Evolutionary conservation across 2,797 vertebrate genomes (phyloP).

Genomic region (Lacerta viridis): DNA sequence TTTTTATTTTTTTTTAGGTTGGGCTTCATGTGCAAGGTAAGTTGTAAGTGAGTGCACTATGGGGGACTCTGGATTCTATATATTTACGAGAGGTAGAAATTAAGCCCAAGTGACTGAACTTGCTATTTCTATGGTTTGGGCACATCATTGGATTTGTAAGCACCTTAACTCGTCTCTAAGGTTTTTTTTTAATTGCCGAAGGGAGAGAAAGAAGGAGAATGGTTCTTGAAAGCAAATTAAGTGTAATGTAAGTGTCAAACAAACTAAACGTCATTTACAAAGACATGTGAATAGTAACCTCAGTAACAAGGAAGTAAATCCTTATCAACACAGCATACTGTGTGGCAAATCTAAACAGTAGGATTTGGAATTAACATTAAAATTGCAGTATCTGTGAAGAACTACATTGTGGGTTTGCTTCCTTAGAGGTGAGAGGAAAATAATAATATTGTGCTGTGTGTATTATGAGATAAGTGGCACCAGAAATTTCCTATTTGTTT

Average conservation of each 20-base stretch:
- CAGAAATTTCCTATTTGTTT: too few species aligned
- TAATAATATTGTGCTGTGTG: neutral
- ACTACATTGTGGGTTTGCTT: neutral
- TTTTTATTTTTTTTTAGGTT: too few species aligned
- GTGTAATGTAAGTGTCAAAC: rapidly evolving
- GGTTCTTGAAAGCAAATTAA: neutral
- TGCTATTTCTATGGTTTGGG: neutral
- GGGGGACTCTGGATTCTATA: neutral
- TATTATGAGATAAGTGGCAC: neutral
- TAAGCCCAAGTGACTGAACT: neutral
- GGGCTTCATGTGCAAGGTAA: too few species aligned
- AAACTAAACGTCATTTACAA: too few species aligned
- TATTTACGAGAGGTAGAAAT: too few species aligned
- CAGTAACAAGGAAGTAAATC: slow-evolving; percentile 43
- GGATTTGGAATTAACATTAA: neutral
- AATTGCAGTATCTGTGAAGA: neutral
- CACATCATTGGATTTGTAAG: neutral
- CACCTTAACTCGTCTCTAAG: neutral
- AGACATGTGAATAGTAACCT: neutral
- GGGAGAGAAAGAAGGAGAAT: too few species aligned
- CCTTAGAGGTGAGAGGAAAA: neutral
- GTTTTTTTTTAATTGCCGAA: neutral
- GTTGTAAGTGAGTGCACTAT: neutral
- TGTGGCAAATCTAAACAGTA: neutral
- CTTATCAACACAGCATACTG: slow-evolving; percentile 7